Evolutionary conservation across 2,797 vertebrate genomes (phyloP).

Genomic region (Acestrorhynchus altus): DNA sequence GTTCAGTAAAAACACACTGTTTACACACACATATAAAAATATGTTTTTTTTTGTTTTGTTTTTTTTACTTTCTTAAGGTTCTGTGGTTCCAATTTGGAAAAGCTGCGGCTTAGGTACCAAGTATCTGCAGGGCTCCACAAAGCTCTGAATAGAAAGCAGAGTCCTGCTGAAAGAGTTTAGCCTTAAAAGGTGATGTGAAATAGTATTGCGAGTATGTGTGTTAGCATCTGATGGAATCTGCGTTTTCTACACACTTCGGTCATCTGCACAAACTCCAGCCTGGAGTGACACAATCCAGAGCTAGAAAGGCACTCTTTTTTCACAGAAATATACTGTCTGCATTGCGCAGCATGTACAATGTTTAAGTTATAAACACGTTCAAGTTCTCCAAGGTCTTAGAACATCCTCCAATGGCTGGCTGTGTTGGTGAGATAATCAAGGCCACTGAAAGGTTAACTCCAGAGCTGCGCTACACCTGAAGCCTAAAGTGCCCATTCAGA

Average conservation of each 20-base stretch:
- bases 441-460: background rate
- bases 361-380: constrained; percentile 16
- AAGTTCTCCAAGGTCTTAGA: background rate
- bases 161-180: constrained; percentile 25
- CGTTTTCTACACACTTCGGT: constrained; percentile 29
- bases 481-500: background rate
- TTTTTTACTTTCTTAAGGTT: too few species aligned
- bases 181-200: constrained; percentile 54
- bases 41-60: too few species aligned
- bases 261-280: constrained; percentile 30
- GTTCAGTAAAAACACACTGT: too few species aligned
- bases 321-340: constrained; percentile 4
- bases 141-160: constrained; percentile 25
- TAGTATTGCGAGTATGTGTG: constrained; percentile 14
- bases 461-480: background rate
- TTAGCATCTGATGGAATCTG: constrained; percentile 39
- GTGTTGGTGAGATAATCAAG: background rate
- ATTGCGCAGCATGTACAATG: background rate
- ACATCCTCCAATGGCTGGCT: background rate
- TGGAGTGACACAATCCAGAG: constrained; percentile 31
- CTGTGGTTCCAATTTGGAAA: constrained; percentile 53
- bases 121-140: background rate
- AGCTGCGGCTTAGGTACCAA: constrained; percentile 33
- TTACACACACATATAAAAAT: too few species aligned
- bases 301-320: constrained; percentile 11